Conservation (phyloP, 2,113 vertebrate species). For the Trinectes maculatus region DNA sequence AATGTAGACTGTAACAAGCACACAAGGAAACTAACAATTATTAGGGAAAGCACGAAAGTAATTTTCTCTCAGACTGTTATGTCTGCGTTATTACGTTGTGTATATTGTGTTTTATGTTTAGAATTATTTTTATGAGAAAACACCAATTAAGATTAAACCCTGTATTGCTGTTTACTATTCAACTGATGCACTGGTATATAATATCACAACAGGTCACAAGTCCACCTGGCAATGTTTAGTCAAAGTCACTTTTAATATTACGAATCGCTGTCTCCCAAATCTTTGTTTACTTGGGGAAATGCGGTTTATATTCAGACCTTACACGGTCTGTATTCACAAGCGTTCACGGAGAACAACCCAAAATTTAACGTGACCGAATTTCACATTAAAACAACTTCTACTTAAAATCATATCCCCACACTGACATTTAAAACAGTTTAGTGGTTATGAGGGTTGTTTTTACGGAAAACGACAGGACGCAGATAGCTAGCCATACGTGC, state of each 20-base stretch:
- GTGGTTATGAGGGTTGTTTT: background rate
- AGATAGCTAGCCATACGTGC: conserved; percentile 53
- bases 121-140: background rate
- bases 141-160: background rate
- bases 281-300: conserved; percentile 52
- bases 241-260: background rate
- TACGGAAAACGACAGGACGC: conserved; percentile 8
- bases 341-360: background rate
- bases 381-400: too few species aligned
- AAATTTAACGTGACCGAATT: too few species aligned
- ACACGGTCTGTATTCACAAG: conserved; percentile 16
- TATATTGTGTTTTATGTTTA: background rate
- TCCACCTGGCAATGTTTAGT: background rate
- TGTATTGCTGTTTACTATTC: background rate
- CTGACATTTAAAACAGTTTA: background rate
- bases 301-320: background rate
- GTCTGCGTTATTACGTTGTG: background rate
- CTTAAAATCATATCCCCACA: background rate
- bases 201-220: conserved; percentile 1
- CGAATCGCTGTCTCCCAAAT: background rate
- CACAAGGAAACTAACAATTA: background rate
- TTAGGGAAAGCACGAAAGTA: background rate
- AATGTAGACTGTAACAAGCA: background rate
- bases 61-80: background rate
- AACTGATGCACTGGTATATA: conserved; percentile 7